Evolutionary conservation across 2,797 vertebrate genomes (phyloP), one percentile per base, ranked within the genome.

Genomic region (Megalops cyprinoides): DNA sequence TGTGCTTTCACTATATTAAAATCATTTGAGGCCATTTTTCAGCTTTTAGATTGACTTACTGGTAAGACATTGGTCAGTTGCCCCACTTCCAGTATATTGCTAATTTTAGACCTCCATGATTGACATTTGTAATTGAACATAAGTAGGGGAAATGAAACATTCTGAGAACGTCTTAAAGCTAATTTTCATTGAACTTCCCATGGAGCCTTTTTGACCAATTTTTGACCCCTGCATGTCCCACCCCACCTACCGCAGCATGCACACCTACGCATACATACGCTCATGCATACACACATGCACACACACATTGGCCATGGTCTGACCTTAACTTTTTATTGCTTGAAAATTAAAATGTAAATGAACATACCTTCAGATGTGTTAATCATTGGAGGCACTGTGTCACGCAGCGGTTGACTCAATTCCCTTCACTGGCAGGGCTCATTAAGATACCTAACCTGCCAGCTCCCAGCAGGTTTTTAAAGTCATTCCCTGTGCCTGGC

Each of bases 101-200:
- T 46, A 48, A 18, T 74, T 48, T 74, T 28, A 42, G 8, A 78
- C 34, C 56, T 44, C 25, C 20, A 1, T 60, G 34, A 62, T 60
- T 34, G 44, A 46, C 56, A n/a, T 39, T 44, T 78, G 37, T 78
- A 60, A 60, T 62, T 60, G 56, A 44, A 62, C 28, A 18, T 78
- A 62, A 48, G 14, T 18, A 31, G 51, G 3, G 56, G 55, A 44
- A 78, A 53, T 31, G 49, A 75, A 28, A 25, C 23, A 62, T 62
- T 4, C 25, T 62, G 58, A 62, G 28, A 62, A 25, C 20, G 5
- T 62, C n/a, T n/a, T n/a, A n/a, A n/a, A n/a, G n/a, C n/a, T n/a
- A n/a, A n/a, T n/a, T n/a, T n/a, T n/a, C n/a, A n/a, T n/a, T n/a
- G n/a, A n/a, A n/a, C n/a, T n/a, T n/a, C n/a, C n/a, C n/a, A n/a